Evolutionary conservation across 2,797 vertebrate species (phyloP).

Genomic region (Champsocephalus esox): DNA sequence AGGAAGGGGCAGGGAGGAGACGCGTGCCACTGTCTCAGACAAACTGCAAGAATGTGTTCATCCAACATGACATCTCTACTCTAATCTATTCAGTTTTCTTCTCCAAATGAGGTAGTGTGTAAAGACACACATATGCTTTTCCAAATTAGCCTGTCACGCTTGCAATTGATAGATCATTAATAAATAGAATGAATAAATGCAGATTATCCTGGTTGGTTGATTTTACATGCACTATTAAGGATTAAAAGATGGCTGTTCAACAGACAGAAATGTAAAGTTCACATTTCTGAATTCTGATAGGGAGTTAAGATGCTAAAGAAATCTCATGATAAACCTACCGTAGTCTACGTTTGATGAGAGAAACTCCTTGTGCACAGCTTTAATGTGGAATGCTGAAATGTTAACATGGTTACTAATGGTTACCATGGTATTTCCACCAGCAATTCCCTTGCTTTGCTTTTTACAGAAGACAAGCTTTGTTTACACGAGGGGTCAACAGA

Average conservation of each 20-base stretch:
- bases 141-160: not conserved
- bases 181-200: not conserved
- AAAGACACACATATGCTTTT: not conserved
- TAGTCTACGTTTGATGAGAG: not conserved
- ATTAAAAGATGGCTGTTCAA: not conserved
- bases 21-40: conserved; percentile 18
- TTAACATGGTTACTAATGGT: conserved; percentile 16
- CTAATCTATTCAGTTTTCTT: not conserved
- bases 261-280: not conserved
- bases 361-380: not conserved
- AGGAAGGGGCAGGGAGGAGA: conserved; percentile 52
- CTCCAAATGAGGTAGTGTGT: not conserved
- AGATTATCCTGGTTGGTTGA: not conserved
- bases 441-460: conserved; percentile 2
- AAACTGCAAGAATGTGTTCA: conserved; percentile 52
- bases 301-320: not conserved
- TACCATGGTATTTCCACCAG: conserved; percentile 16
- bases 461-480: conserved; percentile 31
- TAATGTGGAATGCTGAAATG: conserved; percentile 2
- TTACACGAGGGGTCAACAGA: conserved; percentile 5
- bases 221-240: not conserved
- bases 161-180: not conserved
- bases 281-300: not conserved
- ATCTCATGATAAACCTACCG: not conserved
- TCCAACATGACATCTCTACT: conserved; percentile 5